Percentiles rank a stretch among this genome's conserved stretches.
These are phyloP conservation scores for Castor canadensis DNA, from an alignment of 2,113 vertebrate species.

Conservation along the genomic window DNA sequence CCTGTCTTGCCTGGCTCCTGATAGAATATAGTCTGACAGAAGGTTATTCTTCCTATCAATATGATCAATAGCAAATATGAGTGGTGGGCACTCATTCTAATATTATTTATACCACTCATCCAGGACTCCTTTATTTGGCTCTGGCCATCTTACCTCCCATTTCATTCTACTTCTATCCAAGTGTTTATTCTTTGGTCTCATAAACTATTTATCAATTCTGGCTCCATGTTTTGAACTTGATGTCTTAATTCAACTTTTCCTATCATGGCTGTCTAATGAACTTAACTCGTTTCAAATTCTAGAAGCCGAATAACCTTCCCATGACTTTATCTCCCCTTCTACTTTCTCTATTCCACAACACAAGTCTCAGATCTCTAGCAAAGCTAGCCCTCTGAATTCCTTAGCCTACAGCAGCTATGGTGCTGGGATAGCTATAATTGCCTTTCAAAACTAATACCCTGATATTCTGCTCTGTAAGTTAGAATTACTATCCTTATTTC, in stretches of 20 bases:
- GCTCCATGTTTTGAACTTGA: neutral
- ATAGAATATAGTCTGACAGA: neutral
- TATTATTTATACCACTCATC: neutral
- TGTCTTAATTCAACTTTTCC: neutral
- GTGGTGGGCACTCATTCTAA: neutral
- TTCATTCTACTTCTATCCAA: neutral
- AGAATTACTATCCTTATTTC: neutral
- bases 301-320: neutral
- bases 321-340: neutral
- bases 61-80: neutral
- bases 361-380: neutral
- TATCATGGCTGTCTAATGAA: neutral
- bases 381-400: neutral
- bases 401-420: neutral
- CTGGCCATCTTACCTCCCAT: neutral
- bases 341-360: neutral
- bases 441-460: neutral
- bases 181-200: neutral
- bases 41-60: neutral
- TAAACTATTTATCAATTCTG: neutral
- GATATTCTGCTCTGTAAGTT: neutral
- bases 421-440: neutral
- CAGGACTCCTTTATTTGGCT: neutral
- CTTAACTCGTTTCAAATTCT: neutral
- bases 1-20: neutral